A percentile compares a stretch with the other conserved stretches of the same genome.
These are phyloP conservation scores for Charina bottae DNA, from an alignment of 2,113 vertebrate genomes.

Conservation along the genomic window DNA sequence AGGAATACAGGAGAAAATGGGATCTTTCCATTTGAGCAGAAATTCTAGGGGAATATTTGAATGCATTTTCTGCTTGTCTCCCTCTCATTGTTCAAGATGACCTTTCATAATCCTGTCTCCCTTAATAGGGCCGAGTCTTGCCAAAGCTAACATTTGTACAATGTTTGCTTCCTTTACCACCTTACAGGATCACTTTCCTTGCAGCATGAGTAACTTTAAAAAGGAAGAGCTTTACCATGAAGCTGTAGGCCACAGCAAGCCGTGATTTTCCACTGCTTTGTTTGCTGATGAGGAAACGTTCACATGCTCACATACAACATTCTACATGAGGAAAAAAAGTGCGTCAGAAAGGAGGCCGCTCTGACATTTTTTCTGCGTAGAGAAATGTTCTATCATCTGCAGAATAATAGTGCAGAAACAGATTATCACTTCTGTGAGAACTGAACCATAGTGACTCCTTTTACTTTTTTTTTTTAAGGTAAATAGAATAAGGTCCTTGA, in stretches of 20 bases:
- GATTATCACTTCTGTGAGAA: background rate
- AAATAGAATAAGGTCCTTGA: background rate
- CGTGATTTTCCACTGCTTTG: conserved; percentile 6
- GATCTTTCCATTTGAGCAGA: background rate
- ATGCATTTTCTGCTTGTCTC: background rate
- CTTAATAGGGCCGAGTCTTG: background rate
- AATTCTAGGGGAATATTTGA: background rate
- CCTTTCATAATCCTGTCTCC: conserved; percentile 13
- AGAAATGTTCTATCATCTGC: background rate
- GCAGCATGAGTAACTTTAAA: conserved; percentile 1
- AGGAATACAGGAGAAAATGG: background rate
- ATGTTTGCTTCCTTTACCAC: conserved; percentile 8
- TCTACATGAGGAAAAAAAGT: background rate
- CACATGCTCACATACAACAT: background rate
- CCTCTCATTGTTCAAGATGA: conserved; percentile 3
- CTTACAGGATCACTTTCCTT: conserved; percentile 24
- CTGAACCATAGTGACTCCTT: background rate
- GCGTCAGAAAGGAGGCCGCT: background rate
- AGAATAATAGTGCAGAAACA: background rate
- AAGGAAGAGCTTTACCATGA: background rate
- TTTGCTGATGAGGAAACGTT: background rate
- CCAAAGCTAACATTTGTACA: conserved; percentile 28
- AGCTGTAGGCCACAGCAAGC: background rate
- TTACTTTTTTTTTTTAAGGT: accelerated
- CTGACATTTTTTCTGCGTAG: background rate